Conservation (phyloP, 2,113 vertebrate genomes). For the Cranoglanis bouderius region DNA sequence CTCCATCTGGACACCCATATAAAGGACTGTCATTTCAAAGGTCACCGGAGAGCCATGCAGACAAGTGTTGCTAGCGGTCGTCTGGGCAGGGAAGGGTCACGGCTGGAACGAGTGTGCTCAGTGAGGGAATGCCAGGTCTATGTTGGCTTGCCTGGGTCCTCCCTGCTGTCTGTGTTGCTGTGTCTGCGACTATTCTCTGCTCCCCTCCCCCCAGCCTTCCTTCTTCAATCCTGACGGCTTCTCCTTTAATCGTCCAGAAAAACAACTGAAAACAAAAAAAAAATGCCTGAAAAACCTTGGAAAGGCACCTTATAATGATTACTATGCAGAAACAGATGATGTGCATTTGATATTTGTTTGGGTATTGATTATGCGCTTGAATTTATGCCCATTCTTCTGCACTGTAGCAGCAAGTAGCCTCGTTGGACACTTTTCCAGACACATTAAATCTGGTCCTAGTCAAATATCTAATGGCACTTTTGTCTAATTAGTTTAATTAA, state of each 20-base stretch:
- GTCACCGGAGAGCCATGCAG: conserved; percentile 76
- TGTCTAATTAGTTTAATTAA: conserved; percentile 28
- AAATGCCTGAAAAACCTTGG: conserved; percentile 15
- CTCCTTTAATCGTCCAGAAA: conserved; percentile 37
- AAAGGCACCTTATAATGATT: conserved; percentile 14
- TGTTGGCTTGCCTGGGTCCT: conserved; percentile 59
- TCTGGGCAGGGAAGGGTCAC: conserved; percentile 62
- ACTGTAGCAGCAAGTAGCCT: neutral
- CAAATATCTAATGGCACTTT: neutral
- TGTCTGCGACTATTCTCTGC: conserved; percentile 29
- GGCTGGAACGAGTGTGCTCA: conserved; percentile 51
- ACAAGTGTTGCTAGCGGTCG: conserved; percentile 77
- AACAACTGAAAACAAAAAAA: conserved; percentile 37
- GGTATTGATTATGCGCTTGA: neutral
- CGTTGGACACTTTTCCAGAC: conserved; percentile 11
- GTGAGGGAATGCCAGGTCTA: conserved; percentile 66
- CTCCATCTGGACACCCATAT: conserved; percentile 73
- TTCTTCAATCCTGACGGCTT: conserved; percentile 16
- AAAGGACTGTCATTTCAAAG: conserved; percentile 80
- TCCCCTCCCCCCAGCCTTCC: conserved; percentile 12
- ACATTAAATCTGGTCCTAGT: conserved; percentile 22
- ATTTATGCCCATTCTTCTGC: conserved; percentile 1
- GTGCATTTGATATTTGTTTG: conserved; percentile 10
- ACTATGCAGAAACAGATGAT: conserved; percentile 17
- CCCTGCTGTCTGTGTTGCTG: conserved; percentile 57